A percentile compares a stretch with the other conserved stretches of the same genome.
Conservation (phyloP, 1,140 invertebrate species). For the Philaenus spumarius region DNA sequence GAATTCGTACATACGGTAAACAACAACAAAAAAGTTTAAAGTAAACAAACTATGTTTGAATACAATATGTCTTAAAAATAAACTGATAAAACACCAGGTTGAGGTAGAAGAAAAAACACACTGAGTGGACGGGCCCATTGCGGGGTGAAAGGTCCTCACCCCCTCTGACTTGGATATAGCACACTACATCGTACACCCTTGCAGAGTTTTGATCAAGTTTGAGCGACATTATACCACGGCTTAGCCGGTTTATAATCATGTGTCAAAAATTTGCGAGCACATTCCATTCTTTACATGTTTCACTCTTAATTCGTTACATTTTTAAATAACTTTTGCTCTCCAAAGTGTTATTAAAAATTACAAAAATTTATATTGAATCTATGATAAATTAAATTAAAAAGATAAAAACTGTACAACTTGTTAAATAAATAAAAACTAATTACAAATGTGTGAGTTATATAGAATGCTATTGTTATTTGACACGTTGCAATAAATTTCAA, state of each 20-base stretch:
- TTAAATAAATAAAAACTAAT: background rate
- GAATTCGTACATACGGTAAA: too few relatives aligned
- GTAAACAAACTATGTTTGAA: too few relatives aligned
- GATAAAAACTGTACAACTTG: background rate
- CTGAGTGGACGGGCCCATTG: too few relatives aligned
- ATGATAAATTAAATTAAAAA: background rate
- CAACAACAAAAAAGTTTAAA: too few relatives aligned
- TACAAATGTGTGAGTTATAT: too few relatives aligned
- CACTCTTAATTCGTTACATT: background rate
- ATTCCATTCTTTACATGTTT: conserved; percentile 1
- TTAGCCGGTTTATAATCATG: background rate
- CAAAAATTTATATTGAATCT: background rate
- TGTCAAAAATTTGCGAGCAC: background rate
- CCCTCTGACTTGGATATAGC: too few relatives aligned
- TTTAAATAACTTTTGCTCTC: background rate
- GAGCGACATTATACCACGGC: conserved; percentile 16
- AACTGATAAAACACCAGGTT: too few relatives aligned
- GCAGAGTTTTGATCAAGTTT: conserved; percentile 26
- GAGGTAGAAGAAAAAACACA: too few relatives aligned
- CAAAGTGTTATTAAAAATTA: conserved; percentile 2
- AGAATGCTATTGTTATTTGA: too few relatives aligned
- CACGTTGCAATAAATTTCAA: too few relatives aligned
- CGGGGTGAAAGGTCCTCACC: too few relatives aligned
- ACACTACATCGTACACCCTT: background rate
- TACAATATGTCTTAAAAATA: too few relatives aligned